Base-by-base conservation (phyloP, 2,888 invertebrate genomes). In the Acrobasis repandana region DNA sequence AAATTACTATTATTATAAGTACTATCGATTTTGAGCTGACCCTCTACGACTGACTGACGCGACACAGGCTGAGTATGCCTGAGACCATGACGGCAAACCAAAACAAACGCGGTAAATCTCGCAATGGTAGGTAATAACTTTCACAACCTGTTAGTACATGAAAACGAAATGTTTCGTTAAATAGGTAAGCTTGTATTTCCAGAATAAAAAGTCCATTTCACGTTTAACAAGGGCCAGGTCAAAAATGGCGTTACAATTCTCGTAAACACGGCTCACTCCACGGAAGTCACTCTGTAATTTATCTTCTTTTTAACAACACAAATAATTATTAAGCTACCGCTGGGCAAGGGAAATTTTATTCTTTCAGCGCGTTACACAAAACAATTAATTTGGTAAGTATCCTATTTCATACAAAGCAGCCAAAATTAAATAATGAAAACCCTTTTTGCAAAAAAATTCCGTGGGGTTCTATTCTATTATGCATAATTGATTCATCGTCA, bases 271-370 rank as follows among this genome's bases (percentile, higher is more conserved):
- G 57, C 43, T 14, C 63, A 58, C 5, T 43, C n/a, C 43, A 4
- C 11, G 56, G 58, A 61, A 58, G 61, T 56, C 36, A 56, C 36
- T 52, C 43, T 15, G 56, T 61, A 59, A 63, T 61, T 63, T 61
- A 63, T 63, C 61, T 61, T 58, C 61, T 60, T 65, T 67, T 63
- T 63, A 68, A 67, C 65, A 68, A 67, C 64, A 65, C 65, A 64
- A 67, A 69, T 69, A 65, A 70, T 70, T 70, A 67, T 63, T 59
- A 60, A 62, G 56, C 54, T 43, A 43, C 43, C 11, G 8, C 49
- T 11, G 18, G 11, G 10, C 49, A 18, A 10, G 20, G 16, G 20
- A 49, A 49, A 49, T 18, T 49, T 49, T 18, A 49, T 18, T 49
- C 48, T 49, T 49, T 49, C 18, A 11, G 18, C 48, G 9, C 20